Conservation (phyloP, 1,140 invertebrate genomes). For the Calephelis virginiensis region DNA sequence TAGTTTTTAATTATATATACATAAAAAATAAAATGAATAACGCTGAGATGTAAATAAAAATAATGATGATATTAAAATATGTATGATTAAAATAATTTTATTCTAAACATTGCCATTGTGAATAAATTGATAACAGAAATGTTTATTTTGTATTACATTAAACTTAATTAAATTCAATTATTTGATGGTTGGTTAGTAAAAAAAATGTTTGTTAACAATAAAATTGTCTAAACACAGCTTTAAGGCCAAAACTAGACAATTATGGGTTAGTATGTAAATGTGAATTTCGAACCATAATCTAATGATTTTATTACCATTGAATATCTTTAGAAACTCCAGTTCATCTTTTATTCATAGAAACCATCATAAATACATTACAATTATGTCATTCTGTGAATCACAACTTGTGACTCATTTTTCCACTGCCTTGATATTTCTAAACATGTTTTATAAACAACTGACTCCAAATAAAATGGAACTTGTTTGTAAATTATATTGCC, state of each 20-base stretch:
- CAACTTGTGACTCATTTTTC: neutral
- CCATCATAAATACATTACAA: neutral
- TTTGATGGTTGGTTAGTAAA: too few relatives aligned
- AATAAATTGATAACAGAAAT: too few relatives aligned
- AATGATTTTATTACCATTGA: neutral
- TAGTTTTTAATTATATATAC: too few relatives aligned
- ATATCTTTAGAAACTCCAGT: neutral
- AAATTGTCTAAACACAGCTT: neutral
- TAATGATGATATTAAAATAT: too few relatives aligned
- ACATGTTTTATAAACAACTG: neutral
- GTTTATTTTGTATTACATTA: too few relatives aligned
- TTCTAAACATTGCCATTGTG: too few relatives aligned
- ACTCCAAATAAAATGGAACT: neutral
- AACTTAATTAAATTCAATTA: too few relatives aligned
- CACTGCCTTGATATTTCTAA: neutral
- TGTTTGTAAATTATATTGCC: neutral
- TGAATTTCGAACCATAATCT: neutral
- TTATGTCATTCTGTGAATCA: neutral
- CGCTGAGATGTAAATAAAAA: too few relatives aligned
- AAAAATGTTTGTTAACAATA: too few relatives aligned
- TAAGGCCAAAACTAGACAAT: neutral
- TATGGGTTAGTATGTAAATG: neutral
- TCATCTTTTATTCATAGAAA: constrained; percentile 1
- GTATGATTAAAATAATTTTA: too few relatives aligned
- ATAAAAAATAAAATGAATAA: too few relatives aligned